Evolutionary conservation across 1,140 invertebrate genomes (phyloP).

Genomic region (Magallana angulata): DNA sequence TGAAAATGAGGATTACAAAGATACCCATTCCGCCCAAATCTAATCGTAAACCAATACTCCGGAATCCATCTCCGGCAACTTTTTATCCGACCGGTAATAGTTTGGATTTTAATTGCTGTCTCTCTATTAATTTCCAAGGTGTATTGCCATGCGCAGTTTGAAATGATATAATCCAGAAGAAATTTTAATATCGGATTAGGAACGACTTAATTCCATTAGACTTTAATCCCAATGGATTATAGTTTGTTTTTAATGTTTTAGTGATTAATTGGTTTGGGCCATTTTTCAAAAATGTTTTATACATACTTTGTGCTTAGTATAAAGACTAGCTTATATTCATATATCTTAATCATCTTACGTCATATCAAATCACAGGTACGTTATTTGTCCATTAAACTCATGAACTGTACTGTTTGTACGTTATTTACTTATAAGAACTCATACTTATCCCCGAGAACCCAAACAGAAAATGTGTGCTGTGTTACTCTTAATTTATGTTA

Average conservation of each 20-base stretch:
- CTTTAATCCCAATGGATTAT: not conserved
- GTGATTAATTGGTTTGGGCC: too few relatives aligned
- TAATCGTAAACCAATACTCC: conserved; percentile 23
- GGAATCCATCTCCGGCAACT: conserved; percentile 2
- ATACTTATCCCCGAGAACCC: too few relatives aligned
- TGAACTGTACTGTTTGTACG: too few relatives aligned
- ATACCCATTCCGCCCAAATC: conserved; percentile 2
- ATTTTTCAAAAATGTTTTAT: too few relatives aligned
- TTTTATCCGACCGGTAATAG: conserved; percentile 32
- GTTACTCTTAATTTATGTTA: too few relatives aligned
- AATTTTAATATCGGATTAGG: conserved; percentile 8
- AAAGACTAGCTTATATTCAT: too few relatives aligned
- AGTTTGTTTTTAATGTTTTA: not conserved
- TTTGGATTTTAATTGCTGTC: conserved; percentile 9
- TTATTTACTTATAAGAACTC: too few relatives aligned
- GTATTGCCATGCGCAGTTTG: not conserved
- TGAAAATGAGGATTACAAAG: not conserved
- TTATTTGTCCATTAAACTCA: too few relatives aligned
- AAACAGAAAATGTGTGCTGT: too few relatives aligned
- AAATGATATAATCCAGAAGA: conserved; percentile 15
- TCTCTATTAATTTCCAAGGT: not conserved
- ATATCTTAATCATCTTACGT: too few relatives aligned
- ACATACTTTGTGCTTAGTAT: too few relatives aligned
- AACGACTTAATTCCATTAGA: conserved; percentile 6
- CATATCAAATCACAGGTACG: too few relatives aligned